Evolutionary conservation across 2,888 invertebrate genomes (phyloP), one percentile per base, ranked within the genome.

Genomic region (Drosophila affinis): DNA sequence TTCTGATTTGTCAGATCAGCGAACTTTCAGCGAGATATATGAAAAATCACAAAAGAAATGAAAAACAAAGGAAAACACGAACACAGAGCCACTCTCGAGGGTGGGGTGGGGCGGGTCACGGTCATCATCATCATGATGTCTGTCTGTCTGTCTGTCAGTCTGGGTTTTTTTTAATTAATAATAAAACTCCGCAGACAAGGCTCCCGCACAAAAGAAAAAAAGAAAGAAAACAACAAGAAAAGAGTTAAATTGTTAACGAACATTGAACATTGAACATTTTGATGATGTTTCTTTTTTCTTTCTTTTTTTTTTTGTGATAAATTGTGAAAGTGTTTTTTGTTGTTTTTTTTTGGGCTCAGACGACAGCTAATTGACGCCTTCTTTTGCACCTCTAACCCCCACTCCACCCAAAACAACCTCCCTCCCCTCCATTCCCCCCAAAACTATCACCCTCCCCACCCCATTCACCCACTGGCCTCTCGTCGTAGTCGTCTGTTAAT

Each of bases 281-380:
- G 75, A 75, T 77, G 79, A 75, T 85, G 82, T 68, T 62, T 62
- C 59, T 60, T 39, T 18, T 24, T 21, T 14, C 5, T 39, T 14
- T 39, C 18, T 47, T 47, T 9, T 17, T 18, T 18, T 18, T 17
- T 53, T 45, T 70, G 62, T 70, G 71, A 70, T 70, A 70, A 71
- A 70, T 71, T 80, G 81, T 76, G 84, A 86, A 87, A 87, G 87
- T 78, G 72, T 76, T 83, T 62, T 67, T 47, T 58, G 57, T 27
- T 27, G 1, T 27, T 27, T 27, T 76, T 83, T 62, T 47, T 47
- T 55, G 57, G 60, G 61, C 73, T 44, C 54, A 79, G 77, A 74
- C 74, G 81, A 65, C 73, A 67, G 71, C 72, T 83, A 83, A 81
- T 81, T 86, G 84, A 83, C 84, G 81, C 76, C 87, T 81, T 70